Evolutionary conservation across 2,888 invertebrate species (phyloP), one percentile per base, ranked within the genome.

Genomic region (Apocheima hispidaria): DNA sequence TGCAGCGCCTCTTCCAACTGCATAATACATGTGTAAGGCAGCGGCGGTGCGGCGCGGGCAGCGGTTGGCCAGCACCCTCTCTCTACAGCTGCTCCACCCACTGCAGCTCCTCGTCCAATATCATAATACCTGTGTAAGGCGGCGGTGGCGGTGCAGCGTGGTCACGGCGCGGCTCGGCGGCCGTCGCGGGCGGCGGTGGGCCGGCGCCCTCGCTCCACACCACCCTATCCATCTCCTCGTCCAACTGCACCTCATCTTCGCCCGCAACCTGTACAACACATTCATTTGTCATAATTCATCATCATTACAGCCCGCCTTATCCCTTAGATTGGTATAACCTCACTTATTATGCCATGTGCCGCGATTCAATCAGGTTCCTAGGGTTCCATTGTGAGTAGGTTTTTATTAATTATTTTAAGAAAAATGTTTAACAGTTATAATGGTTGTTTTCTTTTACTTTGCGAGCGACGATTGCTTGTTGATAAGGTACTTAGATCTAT

Each of bases 151-250:
- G 66, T 38, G 66, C 66, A 48, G 65, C 66, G 43, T 38, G 55
- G 41, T 66, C 68, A 79, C 55, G 82, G 81, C 57, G 83, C 77
- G 66, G 82, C 77, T 81, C 88, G 78, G 64, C 78, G 75, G 83
- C 73, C 82, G 86, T 82, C 69, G 81, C 78, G 58, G 63, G 60
- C 88, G 88, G 92, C 94, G 93, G 88, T 94, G 95, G 77, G 10
- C 30, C 93, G 56, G 61, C 46, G 74, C 93, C 66, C 69, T 94
- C 94, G 92, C 94, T 95, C 87, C 96, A 96, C 86, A 97, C 96
- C 78, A 97, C 97, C 86, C 97, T 96, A 79, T 97, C 97, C 95
- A 97, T 97, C 94, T 97, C 97, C 87, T 96, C 96, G 91, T 97
- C 97, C 91, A 97, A 93, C 73, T 95, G 95, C 74, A 96, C 94